Conservation (phyloP, 2,797 vertebrate species). For the Telmatherina bonti region DNA sequence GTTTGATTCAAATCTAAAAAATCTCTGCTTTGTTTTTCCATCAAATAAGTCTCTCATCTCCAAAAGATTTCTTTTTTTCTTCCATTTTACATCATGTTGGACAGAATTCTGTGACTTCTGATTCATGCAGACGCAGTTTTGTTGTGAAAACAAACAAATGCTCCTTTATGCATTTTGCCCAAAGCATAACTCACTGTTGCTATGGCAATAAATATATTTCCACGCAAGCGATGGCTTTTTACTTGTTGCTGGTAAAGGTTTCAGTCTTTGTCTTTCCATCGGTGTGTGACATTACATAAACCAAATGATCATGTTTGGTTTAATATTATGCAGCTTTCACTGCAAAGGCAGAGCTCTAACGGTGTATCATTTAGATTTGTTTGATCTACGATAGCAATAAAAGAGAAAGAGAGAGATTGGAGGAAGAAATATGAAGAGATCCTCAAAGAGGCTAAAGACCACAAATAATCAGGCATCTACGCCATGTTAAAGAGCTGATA, state of each 20-base stretch:
- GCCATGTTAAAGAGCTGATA: not conserved
- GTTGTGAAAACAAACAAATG: constrained; percentile 23
- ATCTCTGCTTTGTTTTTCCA: not conserved
- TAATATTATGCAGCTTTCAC: not conserved
- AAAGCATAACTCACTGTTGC: constrained; percentile 61
- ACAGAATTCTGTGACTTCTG: constrained; percentile 14
- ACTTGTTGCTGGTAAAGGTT: not conserved
- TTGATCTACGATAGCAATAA: not conserved
- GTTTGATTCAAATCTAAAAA: not conserved
- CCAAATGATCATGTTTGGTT: not conserved
- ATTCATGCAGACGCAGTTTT: not conserved
- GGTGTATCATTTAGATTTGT: not conserved
- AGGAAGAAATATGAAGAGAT: not conserved
- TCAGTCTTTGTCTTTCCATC: constrained; percentile 1
- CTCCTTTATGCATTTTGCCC: constrained; percentile 36
- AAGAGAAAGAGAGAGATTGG: not conserved
- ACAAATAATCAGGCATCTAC: not conserved
- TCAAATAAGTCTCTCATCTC: not conserved
- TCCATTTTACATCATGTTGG: accelerated
- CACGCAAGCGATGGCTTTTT: not conserved
- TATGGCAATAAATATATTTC: constrained; percentile 57
- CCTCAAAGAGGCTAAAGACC: not conserved
- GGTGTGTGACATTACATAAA: not conserved
- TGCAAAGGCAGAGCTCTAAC: not conserved
- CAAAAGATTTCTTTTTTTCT: not conserved